phyloP scores from a whole-genome alignment of 2,888 invertebrate genomes.

The Spodoptera picta region DNA sequence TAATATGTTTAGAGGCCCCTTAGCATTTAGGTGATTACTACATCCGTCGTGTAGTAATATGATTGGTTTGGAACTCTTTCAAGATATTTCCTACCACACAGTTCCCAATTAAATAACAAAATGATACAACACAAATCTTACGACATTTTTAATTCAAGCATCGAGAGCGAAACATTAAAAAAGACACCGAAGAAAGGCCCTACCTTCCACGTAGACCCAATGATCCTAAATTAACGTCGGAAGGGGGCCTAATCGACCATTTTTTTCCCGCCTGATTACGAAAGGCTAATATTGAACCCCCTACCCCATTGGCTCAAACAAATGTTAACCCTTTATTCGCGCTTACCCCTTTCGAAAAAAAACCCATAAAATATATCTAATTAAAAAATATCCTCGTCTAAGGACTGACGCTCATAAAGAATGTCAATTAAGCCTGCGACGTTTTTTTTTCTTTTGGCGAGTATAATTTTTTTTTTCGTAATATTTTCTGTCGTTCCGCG shows the following conservation, averaged over 20 bases:
- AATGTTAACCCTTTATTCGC: slow-evolving; percentile 88
- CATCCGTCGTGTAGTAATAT: too few species aligned
- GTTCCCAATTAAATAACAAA: slow-evolving; percentile 1
- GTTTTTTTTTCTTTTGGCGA: slow-evolving; percentile 76
- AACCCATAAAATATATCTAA: slow-evolving; percentile 89
- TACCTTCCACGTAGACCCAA: slow-evolving; percentile 79
- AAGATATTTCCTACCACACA: too few species aligned
- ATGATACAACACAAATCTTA: slow-evolving; percentile 39
- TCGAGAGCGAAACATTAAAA: slow-evolving; percentile 72
- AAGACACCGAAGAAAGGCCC: slow-evolving; percentile 69
- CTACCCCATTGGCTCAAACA: slow-evolving; percentile 81
- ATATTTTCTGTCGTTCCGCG: slow-evolving; percentile 85
- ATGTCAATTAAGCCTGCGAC: slow-evolving; percentile 87
- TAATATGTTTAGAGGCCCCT: too few species aligned
- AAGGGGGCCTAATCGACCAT: slow-evolving; percentile 87
- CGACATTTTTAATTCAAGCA: slow-evolving; percentile 68
- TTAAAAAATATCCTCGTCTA: slow-evolving; percentile 89
- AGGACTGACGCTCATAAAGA: slow-evolving; percentile 89
- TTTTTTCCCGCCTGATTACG: slow-evolving; percentile 88
- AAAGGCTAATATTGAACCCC: slow-evolving; percentile 87
- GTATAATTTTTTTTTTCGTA: slow-evolving; percentile 75
- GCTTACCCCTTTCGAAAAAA: slow-evolving; percentile 86
- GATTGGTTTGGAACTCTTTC: too few species aligned
- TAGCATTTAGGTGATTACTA: too few species aligned
- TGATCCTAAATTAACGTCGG: slow-evolving; percentile 87